phyloP scores from a whole-genome alignment of 2,888 invertebrate genomes.

The Dryococelus australis region DNA sequence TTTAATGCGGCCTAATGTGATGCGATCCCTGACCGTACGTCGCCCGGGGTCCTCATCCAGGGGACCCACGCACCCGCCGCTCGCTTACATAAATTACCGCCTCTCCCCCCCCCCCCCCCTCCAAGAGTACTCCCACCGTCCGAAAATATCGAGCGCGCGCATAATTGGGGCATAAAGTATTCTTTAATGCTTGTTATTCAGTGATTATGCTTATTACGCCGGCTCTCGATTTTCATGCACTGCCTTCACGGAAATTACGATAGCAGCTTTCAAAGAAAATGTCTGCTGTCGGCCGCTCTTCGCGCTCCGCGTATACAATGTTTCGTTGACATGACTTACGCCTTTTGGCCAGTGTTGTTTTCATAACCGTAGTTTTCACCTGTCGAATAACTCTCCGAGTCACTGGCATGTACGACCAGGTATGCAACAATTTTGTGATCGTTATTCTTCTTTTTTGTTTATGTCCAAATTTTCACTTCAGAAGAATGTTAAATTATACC shows the following conservation, averaged over 20 bases:
- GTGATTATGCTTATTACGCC: background rate
- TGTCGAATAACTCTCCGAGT: no score
- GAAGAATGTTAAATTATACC: no score
- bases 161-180: conserved; percentile 16
- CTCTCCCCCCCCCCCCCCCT: background rate
- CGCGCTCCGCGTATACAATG: no score
- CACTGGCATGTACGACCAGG: no score
- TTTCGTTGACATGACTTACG: no score
- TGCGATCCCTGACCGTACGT: background rate
- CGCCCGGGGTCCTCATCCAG: background rate
- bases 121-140: background rate
- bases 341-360: no score
- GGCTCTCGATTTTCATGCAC: background rate
- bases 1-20: conserved; percentile 16
- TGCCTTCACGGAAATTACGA: background rate
- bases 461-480: no score
- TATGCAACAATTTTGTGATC: no score
- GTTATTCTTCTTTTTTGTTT: no score
- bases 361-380: no score
- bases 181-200: background rate
- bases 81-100: background rate
- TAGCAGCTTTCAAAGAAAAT: background rate
- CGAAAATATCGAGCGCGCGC: background rate
- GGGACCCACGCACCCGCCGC: background rate
- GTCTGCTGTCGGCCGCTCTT: no score